Evolutionary conservation across 2,797 vertebrate genomes (phyloP).

Genomic region (Graptemys geographica): DNA sequence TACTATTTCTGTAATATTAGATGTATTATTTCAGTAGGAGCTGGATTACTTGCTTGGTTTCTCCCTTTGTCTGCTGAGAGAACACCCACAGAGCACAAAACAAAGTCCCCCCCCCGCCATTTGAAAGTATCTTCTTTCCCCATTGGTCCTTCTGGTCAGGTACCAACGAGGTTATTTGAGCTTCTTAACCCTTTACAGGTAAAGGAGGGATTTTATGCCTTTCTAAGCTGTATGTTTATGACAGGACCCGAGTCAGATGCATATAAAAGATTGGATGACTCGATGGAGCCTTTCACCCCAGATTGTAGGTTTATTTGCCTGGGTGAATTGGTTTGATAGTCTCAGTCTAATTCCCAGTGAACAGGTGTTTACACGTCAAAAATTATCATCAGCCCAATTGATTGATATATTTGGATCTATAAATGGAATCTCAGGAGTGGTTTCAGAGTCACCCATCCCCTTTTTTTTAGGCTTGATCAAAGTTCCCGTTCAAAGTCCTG

Average conservation of each 20-base stretch:
- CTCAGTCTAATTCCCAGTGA: not conserved
- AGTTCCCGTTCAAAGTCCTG: not conserved
- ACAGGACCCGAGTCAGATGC: not conserved
- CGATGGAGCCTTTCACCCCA: not conserved
- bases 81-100: too few relatives aligned
- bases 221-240: too few relatives aligned
- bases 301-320: not conserved
- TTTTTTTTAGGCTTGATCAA: not conserved
- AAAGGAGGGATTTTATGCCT: too few relatives aligned
- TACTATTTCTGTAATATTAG: too few relatives aligned
- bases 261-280: not conserved
- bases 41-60: too few relatives aligned
- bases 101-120: too few relatives aligned
- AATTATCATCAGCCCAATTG: not conserved
- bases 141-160: too few relatives aligned
- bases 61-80: too few relatives aligned
- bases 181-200: too few relatives aligned
- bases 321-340: not conserved
- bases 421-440: not conserved
- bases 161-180: too few relatives aligned
- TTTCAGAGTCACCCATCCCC: not conserved
- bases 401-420: not conserved
- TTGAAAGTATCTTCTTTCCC: too few relatives aligned
- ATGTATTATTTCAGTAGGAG: too few relatives aligned
- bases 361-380: not conserved